Base-by-base conservation (phyloP, 2,797 vertebrate species). In the Tokudaia muenninki region DNA sequence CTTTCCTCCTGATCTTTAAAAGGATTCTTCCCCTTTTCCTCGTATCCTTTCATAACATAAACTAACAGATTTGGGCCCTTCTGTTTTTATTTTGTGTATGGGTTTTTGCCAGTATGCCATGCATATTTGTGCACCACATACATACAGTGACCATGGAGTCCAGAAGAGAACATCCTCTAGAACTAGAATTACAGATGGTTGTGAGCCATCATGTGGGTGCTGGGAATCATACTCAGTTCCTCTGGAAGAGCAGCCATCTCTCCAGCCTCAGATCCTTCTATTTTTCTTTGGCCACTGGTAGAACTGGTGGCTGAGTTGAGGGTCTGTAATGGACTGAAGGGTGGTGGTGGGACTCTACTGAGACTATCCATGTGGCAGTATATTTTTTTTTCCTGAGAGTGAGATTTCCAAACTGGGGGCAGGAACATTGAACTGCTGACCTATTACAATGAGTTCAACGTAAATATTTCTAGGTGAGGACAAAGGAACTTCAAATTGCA, bases 331-430 rank as follows among this genome's bases (percentile, higher is more conserved):
- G 37, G 59, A 31, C 57, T 41, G 37, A 83, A 44, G 24, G 41
- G 81, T 44, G 41, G 26, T 63, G 86, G 12, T 29, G 5, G 1
- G 29, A 65, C 74, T 94, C 29, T 26, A 4, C 55, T 2, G 2
- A 75, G 24, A 80, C 0, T 24, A 2, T 7, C 52, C 14, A 1
- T 67, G 67, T 44, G 26, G 47, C 21, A 70, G 8, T 61, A 1
- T 24, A 8, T 6, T 3, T 0, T 50, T 0, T 50, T 17, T 31
- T 86, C 67, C 5, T 1, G 4, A 19, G 31, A n/a, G 9, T n/a
- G 37, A 31, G 3, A 19, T 47, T 61, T 77, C 75, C 72, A 9
- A 26, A 47, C 9, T 31, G 61, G 52, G 52, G 61, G 37, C 13
- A 7, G 22, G 74, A 78, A 1, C 22, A 52, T 74, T 61, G 83